These are phyloP conservation scores for Drosophila acutilabella DNA, from an alignment of 2,888 invertebrate genomes.

Conservation along the genomic window DNA sequence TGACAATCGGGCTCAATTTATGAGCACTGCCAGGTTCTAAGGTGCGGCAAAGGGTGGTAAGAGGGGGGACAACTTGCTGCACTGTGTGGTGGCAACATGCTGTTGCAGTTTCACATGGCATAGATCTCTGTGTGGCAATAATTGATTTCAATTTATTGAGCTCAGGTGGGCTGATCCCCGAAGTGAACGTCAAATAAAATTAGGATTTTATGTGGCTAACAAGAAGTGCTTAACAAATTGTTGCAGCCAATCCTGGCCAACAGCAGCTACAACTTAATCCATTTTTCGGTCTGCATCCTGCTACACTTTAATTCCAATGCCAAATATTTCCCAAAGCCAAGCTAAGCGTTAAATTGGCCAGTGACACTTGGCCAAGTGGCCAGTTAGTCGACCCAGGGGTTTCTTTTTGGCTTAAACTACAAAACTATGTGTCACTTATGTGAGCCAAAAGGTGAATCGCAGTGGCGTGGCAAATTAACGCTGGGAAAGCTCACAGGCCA, in stretches of 20 bases:
- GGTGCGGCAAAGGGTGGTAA: not conserved
- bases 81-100: slow-evolving; percentile 34
- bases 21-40: slow-evolving; percentile 53
- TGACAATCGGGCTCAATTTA: slow-evolving; percentile 76
- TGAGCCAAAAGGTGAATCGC: slow-evolving; percentile 28
- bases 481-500: slow-evolving; percentile 66
- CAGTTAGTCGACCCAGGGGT: slow-evolving; percentile 21
- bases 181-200: slow-evolving; percentile 57
- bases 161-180: slow-evolving; percentile 52
- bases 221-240: slow-evolving; percentile 49
- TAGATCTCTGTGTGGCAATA: slow-evolving; percentile 71
- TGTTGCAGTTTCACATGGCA: slow-evolving; percentile 65
- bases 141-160: slow-evolving; percentile 76
- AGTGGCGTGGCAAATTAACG: slow-evolving; percentile 48
- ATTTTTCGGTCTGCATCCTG: slow-evolving; percentile 7
- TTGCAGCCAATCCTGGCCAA: slow-evolving; percentile 37
- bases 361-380: slow-evolving; percentile 39
- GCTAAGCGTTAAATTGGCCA: slow-evolving; percentile 49
- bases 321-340: slow-evolving; percentile 18
- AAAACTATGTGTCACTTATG: slow-evolving; percentile 51
- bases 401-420: slow-evolving; percentile 20
- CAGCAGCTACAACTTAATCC: slow-evolving; percentile 27
- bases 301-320: slow-evolving; percentile 21
- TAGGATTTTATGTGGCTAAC: slow-evolving; percentile 61
- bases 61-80: slow-evolving; percentile 2